phyloP scores from a whole-genome alignment of 2,797 vertebrate species.

The Rhabdophis nuchalis region DNA sequence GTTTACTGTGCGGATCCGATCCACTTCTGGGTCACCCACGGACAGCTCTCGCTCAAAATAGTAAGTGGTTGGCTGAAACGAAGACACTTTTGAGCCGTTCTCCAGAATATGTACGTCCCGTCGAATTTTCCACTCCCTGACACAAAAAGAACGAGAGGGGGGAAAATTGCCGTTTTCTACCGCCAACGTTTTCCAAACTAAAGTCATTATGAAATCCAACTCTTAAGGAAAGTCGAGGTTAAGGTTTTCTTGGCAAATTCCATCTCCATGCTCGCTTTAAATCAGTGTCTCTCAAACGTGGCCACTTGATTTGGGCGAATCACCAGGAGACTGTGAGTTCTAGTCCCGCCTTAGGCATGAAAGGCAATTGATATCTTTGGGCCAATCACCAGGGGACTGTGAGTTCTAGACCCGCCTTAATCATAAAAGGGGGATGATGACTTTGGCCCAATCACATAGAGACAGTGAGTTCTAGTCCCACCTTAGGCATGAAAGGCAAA shows the following conservation, averaged over 20 bases:
- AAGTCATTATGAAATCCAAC: accelerated
- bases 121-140: conserved; percentile 87
- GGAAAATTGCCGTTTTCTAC: neutral
- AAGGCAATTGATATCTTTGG: too few species aligned
- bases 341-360: too few species aligned
- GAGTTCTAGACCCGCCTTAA: too few species aligned
- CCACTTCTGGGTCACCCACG: conserved; percentile 77
- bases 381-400: too few species aligned
- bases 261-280: neutral
- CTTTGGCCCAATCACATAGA: neutral
- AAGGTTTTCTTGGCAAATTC: neutral
- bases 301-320: neutral
- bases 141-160: conserved; percentile 16
- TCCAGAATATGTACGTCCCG: conserved; percentile 81
- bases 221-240: neutral
- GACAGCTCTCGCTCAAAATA: conserved; percentile 85
- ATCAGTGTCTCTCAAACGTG: neutral
- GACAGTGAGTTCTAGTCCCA: too few species aligned
- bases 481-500: too few species aligned
- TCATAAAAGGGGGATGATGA: too few species aligned
- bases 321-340: too few species aligned
- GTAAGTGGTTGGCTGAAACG: conserved; percentile 87
- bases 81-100: conserved; percentile 85
- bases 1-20: conserved; percentile 87
- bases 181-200: neutral